Base-by-base conservation (phyloP, 2,888 invertebrate genomes). In the Spilosoma lubricipeda region DNA sequence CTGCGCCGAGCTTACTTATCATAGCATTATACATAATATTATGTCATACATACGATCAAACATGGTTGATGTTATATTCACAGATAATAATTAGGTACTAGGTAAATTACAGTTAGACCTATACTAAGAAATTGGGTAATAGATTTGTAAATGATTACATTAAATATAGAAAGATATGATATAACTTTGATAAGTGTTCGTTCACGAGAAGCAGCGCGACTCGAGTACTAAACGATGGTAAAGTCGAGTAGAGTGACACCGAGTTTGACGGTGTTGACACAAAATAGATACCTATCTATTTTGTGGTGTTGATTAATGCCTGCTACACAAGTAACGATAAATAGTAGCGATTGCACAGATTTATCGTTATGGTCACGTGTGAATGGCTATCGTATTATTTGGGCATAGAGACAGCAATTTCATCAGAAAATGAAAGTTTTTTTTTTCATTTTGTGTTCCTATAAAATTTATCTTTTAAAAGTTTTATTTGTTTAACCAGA, bases 161-260 rank as follows among this genome's bases (percentile, higher is more conserved):
- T 86, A 85, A 79, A 82, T 81, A 82, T 83, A 80, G 79, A 82
- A 83, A 83, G 87, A 87, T 86, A 86, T 86, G 88, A 85, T 80
- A 82, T 79, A 83, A 74, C 78, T 77, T 67, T 33, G 66, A 65
- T 27, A 30, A 59, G 30, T 72, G 36, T 72, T 39, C 52, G 33
- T 45, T 3, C 67, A 27, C 36, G 33, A 69, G 52, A 39, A 45
- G n/a, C 45, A 52, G 52, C 52, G 9, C 52, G 52, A n/a, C n/a
- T 4, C 59, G 59, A 63, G 30, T 11, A 18, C 18, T 8, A 15
- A 30, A 30, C 63, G 30, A 63, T 63, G 15, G 30, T 30, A 15
- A 18, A 63, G 30, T 59, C 15, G 5, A 63, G 45, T 45, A 42
- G 5, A 7, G 63, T 30, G 18, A 30, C 27, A 11, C 27, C 27